A percentile compares a stretch with the other conserved stretches of the same genome.
Evolutionary conservation across 2,888 invertebrate genomes (phyloP).

Genomic region (Ichneumoninae sp.): DNA sequence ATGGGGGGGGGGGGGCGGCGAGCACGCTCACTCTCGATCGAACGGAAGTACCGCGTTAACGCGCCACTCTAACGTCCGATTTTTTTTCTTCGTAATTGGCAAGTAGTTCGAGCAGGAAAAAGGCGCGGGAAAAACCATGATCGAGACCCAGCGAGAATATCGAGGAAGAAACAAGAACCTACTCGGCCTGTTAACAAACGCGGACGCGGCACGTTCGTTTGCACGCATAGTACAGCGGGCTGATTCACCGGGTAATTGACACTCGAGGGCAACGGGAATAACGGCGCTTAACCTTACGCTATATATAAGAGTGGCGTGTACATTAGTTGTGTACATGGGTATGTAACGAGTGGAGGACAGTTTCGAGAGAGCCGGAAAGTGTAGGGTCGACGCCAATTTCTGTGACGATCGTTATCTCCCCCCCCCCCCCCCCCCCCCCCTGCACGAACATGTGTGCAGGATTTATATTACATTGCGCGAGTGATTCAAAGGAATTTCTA

Average conservation of each 20-base stretch:
- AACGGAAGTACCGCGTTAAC: no score
- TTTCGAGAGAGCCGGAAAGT: neutral
- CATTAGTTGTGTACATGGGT: constrained; percentile 1
- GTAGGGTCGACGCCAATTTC: constrained; percentile 27
- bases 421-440: neutral
- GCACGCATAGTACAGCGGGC: neutral
- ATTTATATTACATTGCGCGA: constrained; percentile 33
- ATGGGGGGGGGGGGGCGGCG: no score
- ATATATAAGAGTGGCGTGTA: constrained; percentile 1
- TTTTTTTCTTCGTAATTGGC: neutral
- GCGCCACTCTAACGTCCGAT: neutral
- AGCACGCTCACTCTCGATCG: no score
- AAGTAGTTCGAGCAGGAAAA: neutral
- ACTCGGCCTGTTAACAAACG: neutral
- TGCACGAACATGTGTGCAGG: constrained; percentile 26
- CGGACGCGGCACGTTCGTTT: constrained; percentile 4
- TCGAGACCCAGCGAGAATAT: neutral
- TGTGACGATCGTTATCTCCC: constrained; percentile 45
- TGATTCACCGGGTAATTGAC: constrained; percentile 39
- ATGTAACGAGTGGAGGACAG: constrained; percentile 6
- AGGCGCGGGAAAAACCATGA: neutral
- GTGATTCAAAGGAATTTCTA: constrained; percentile 40
- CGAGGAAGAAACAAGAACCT: neutral
- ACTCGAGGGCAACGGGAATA: constrained; percentile 35
- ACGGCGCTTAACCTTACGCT: constrained; percentile 6